phyloP scores from a whole-genome alignment of 2,113 vertebrate genomes.

The Corvus hawaiiensis region DNA sequence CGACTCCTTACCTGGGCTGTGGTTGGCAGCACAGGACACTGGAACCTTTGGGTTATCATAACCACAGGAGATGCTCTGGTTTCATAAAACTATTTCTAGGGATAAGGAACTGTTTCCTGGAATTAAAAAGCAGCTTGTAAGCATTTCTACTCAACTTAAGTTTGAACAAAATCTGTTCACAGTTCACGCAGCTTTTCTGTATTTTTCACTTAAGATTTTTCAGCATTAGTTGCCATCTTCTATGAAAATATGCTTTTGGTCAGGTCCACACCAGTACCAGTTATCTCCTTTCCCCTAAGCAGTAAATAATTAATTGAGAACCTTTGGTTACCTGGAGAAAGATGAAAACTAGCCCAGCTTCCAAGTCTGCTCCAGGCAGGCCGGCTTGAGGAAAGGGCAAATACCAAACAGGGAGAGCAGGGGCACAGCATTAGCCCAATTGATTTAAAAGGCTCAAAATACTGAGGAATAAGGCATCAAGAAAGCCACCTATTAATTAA shows the following conservation, averaged over 20 bases:
- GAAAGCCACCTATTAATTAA: rapidly evolving
- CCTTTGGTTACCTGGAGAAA: neutral
- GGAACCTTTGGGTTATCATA: neutral
- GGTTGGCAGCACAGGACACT: rapidly evolving
- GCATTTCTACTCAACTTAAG: neutral
- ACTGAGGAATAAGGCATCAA: rapidly evolving
- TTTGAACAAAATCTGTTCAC: neutral
- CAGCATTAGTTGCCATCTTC: neutral
- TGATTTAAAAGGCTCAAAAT: rapidly evolving
- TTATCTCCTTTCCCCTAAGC: neutral
- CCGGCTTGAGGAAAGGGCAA: rapidly evolving
- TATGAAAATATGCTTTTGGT: rapidly evolving
- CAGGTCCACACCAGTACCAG: too few species aligned
- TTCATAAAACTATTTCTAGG: neutral
- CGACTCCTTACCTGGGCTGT: neutral
- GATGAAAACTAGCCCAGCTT: neutral
- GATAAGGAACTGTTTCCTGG: neutral
- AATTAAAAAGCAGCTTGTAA: neutral
- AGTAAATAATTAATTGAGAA: neutral
- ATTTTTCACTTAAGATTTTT: neutral
- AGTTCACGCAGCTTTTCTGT: neutral
- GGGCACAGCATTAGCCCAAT: rapidly evolving
- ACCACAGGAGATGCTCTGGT: neutral
- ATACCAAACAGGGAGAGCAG: rapidly evolving
- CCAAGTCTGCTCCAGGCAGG: rapidly evolving